Conservation (phyloP, 1,140 invertebrate genomes). For the Zaprionus davidi region DNA sequence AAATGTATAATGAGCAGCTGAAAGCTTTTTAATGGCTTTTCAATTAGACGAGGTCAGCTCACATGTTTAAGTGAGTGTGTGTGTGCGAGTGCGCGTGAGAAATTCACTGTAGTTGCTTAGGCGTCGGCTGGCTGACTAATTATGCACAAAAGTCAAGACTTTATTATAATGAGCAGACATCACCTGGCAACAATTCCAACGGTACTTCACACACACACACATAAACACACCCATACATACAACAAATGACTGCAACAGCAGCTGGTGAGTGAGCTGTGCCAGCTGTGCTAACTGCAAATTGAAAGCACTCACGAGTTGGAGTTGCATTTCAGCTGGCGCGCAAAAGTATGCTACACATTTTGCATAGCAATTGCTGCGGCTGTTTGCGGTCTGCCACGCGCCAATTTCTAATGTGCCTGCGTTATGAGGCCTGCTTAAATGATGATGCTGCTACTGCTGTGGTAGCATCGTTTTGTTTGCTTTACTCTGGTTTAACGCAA, state of each 20-base stretch:
- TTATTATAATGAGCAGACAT: constrained; percentile 37
- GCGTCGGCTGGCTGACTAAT: constrained; percentile 39
- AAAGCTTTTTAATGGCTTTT: constrained; percentile 83
- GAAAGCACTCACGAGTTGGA: background rate
- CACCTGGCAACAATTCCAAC: background rate
- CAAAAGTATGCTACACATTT: constrained; percentile 37
- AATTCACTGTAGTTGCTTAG: constrained; percentile 28
- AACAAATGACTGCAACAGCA: constrained; percentile 8
- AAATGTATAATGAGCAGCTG: constrained; percentile 81
- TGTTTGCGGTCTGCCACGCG: background rate
- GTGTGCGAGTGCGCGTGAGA: constrained; percentile 1
- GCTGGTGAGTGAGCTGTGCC: background rate
- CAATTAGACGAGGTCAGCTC: constrained; percentile 72
- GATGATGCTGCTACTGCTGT: background rate
- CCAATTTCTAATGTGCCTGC: background rate
- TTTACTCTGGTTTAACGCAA: background rate
- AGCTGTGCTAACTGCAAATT: constrained; percentile 36
- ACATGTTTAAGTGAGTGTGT: constrained; percentile 5
- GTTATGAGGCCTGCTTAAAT: background rate
- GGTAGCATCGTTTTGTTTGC: background rate
- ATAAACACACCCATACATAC: background rate
- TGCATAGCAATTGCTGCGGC: constrained; percentile 7
- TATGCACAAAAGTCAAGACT: constrained; percentile 49
- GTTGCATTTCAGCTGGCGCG: constrained; percentile 14
- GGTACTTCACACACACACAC: constrained; percentile 4